Conservation (phyloP, 2,113 vertebrate genomes). For the Tichodroma muraria region DNA sequence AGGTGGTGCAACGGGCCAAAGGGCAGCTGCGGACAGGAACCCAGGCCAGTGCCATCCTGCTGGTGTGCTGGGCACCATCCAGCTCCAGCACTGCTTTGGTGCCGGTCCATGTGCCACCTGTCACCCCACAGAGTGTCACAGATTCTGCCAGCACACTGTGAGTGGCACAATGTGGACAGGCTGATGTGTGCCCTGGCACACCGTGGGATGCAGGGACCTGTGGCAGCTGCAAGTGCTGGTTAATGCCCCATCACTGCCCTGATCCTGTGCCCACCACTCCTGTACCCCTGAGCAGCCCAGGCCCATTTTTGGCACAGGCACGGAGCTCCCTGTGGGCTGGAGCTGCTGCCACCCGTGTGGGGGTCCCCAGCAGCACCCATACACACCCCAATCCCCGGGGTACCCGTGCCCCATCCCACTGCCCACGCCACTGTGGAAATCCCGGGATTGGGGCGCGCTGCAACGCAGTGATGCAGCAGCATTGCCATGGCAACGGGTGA, state of each 20-base stretch:
- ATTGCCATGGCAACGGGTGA: conserved; percentile 62
- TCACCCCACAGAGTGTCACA: not conserved
- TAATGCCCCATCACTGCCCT: not conserved
- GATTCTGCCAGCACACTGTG: accelerated
- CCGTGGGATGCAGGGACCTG: not conserved
- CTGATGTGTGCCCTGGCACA: not conserved
- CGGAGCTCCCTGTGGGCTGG: not conserved
- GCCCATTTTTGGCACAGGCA: not conserved
- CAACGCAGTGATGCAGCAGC: conserved; percentile 35
- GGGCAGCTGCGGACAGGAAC: not conserved
- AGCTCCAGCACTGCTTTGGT: accelerated
- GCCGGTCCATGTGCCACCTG: not conserved
- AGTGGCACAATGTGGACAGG: not conserved
- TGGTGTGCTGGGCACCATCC: accelerated
- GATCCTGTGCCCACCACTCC: not conserved
- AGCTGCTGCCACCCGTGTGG: not conserved
- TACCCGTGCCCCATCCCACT: accelerated
- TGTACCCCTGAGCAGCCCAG: not conserved
- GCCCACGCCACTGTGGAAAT: conserved; percentile 26
- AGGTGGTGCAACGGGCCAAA: not conserved
- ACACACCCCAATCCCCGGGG: not conserved
- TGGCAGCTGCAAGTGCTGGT: not conserved
- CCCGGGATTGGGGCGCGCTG: not conserved
- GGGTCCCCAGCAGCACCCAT: not conserved
- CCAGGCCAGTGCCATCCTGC: not conserved